Conservation (phyloP, 2,797 vertebrate genomes). For the Poecilia gillii region DNA sequence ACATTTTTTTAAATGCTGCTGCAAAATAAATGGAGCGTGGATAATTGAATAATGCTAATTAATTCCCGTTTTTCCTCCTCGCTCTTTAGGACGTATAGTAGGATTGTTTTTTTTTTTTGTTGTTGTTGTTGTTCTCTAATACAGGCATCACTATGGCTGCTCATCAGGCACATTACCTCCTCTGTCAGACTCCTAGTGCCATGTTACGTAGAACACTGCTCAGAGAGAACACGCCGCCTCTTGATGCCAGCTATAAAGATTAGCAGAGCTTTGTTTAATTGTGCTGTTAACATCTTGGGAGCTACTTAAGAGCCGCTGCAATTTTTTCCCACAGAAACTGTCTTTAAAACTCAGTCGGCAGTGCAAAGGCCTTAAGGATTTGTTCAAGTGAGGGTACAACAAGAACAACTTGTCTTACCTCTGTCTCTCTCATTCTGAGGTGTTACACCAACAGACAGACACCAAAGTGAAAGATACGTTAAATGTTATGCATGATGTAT, state of each 20-base stretch:
- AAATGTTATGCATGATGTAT: slow-evolving; percentile 1
- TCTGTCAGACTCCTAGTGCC: slow-evolving; percentile 56
- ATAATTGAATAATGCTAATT: slow-evolving; percentile 76
- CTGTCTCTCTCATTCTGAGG: slow-evolving; percentile 1
- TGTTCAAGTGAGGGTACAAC: slow-evolving; percentile 40
- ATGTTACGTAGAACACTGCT: slow-evolving; percentile 44
- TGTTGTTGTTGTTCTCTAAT: too few relatives aligned
- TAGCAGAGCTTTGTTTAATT: slow-evolving; percentile 80
- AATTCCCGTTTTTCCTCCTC: slow-evolving; percentile 38
- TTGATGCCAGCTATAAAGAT: slow-evolving; percentile 73
- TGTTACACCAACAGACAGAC: slow-evolving; percentile 13
- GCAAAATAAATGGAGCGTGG: slow-evolving; percentile 66
- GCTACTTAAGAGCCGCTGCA: slow-evolving; percentile 60
- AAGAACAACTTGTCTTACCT: slow-evolving; percentile 9
- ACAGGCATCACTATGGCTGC: slow-evolving; percentile 36
- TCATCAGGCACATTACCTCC: slow-evolving; percentile 63
- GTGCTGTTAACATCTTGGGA: slow-evolving; percentile 63
- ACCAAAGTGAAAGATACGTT: slow-evolving; percentile 16
- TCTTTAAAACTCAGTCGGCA: slow-evolving; percentile 67
- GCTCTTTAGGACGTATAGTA: slow-evolving; percentile 42
- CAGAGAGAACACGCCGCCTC: slow-evolving; percentile 58
- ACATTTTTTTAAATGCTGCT: slow-evolving; percentile 70
- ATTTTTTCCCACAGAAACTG: slow-evolving; percentile 43
- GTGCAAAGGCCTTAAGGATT: slow-evolving; percentile 54
- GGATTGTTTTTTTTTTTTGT: slow-evolving; percentile 16